Evolutionary conservation across 1,140 invertebrate species (phyloP).

Genomic region (Carcinoscorpius rotundicauda): DNA sequence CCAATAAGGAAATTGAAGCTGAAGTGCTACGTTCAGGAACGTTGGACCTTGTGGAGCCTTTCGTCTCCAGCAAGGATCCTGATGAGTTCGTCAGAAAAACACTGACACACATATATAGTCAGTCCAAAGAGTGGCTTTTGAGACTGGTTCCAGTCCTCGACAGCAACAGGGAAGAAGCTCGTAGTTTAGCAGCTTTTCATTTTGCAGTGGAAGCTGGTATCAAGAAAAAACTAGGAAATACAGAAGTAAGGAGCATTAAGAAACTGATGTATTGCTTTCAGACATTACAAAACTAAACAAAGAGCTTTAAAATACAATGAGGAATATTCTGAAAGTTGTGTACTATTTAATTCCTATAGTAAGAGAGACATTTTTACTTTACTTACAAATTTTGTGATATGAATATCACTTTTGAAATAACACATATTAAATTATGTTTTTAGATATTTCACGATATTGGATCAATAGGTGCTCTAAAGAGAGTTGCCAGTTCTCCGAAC

Average conservation of each 20-base stretch:
- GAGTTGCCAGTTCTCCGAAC: conserved; percentile 93
- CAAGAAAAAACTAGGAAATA: conserved; percentile 89
- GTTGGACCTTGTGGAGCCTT: conserved; percentile 88
- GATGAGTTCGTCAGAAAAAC: conserved; percentile 82
- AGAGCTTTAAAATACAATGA: too few relatives aligned
- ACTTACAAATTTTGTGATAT: too few relatives aligned
- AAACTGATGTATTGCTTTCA: background rate
- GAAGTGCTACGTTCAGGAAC: conserved; percentile 91
- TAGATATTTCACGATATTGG: conserved; percentile 84
- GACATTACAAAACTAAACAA: too few relatives aligned
- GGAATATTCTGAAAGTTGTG: too few relatives aligned
- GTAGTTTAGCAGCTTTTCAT: conserved; percentile 94
- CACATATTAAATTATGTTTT: too few relatives aligned
- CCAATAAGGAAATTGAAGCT: conserved; percentile 96
- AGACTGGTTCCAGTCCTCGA: conserved; percentile 87
- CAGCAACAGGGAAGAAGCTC: conserved; percentile 88
- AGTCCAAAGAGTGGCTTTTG: conserved; percentile 91
- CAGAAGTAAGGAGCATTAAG: conserved; percentile 42
- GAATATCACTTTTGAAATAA: too few relatives aligned
- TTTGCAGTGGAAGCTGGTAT: conserved; percentile 99
- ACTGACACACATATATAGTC: conserved; percentile 83
- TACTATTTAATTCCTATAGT: too few relatives aligned
- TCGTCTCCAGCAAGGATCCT: conserved; percentile 85
- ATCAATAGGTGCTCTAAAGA: conserved; percentile 88
- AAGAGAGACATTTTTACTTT: too few relatives aligned